Base-by-base conservation (phyloP, 2,888 invertebrate genomes). In the Drosophila fungiperda region DNA sequence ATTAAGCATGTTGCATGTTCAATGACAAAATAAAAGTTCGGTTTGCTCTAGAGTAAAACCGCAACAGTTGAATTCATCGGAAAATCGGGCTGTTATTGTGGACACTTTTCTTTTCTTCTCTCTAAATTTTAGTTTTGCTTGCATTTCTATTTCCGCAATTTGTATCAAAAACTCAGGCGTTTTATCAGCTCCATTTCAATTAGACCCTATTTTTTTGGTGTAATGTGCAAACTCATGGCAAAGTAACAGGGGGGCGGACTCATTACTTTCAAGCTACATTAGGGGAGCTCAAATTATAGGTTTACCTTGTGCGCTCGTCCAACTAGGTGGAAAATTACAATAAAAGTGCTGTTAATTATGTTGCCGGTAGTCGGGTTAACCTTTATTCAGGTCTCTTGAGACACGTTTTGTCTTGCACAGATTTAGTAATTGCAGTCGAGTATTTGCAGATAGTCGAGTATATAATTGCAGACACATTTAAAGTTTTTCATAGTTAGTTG, bases 181-280 rank as follows among this genome's bases (percentile, higher is more conserved):
- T 76, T 77, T 53, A 40, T 42, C 68, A 29, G 38, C 62, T 65
- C 52, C 48, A 32, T 33, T 66, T 74, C 59, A 65, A 62, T 74
- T 68, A 35, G 66, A 69, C 73, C 65, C 42, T 54, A 61, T 52
- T 68, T 78, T 59, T 53, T 66, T 53, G 53, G 74, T 77, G 74
- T 64, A 78, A 68, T 69, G 71, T 68, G 77, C 73, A 23, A 45
- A 1, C 65, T 62, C 26, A 20, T 8, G 52, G 40, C 54, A 58
- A 65, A 32, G 54, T 36, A 40, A 45, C 58, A 20, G 23, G 11
- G 11, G 49, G 69, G n/a, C 8, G 50, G 49, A 68, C 74, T 65
- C 65, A 87, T 87, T 75, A 68, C 69, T 60, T 83, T 83, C 63
- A 77, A 55, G 59, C 59, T 71, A 49, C 54, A 61, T 61, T 63